phyloP scores from a whole-genome alignment of 2,797 vertebrate genomes.

The Gorsachius magnificus region DNA sequence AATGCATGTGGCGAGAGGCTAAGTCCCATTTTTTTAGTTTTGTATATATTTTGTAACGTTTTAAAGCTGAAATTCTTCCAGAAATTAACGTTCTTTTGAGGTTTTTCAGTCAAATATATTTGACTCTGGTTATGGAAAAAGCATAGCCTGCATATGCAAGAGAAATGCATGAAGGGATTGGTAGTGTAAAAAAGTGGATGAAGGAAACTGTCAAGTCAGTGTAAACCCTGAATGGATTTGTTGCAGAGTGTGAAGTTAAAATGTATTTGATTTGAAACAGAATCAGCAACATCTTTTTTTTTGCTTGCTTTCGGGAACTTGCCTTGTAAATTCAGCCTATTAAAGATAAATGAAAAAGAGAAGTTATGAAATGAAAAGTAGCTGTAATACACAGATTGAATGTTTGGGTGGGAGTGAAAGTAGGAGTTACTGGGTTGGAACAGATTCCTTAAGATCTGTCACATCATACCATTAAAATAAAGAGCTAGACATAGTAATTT shows the following conservation, averaged over 20 bases:
- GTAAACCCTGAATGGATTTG: neutral
- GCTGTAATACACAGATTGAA: constrained; percentile 43
- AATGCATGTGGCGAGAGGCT: neutral
- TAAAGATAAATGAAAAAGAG: constrained; percentile 29
- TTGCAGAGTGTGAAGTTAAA: neutral
- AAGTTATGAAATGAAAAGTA: constrained; percentile 53
- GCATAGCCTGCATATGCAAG: neutral
- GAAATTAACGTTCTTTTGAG: neutral
- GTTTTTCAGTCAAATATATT: neutral
- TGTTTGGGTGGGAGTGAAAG: constrained; percentile 69
- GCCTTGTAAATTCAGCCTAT: neutral
- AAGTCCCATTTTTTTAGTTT: neutral
- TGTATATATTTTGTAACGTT: neutral
- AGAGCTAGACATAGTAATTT: constrained; percentile 55
- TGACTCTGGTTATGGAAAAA: neutral
- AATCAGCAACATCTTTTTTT: neutral
- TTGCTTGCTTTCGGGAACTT: neutral
- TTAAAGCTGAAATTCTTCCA: neutral
- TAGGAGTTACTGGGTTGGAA: constrained; percentile 60
- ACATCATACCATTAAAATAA: constrained; percentile 60
- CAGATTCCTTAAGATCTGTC: constrained; percentile 54
- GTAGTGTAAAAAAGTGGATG: neutral
- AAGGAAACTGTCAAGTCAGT: constrained; percentile 3
- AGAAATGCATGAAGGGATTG: neutral
- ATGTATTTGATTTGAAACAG: constrained; percentile 6